Percentiles rank a stretch among this genome's conserved stretches.
Conservation (phyloP, 2,113 vertebrate species). For the Eurypyga helias region DNA sequence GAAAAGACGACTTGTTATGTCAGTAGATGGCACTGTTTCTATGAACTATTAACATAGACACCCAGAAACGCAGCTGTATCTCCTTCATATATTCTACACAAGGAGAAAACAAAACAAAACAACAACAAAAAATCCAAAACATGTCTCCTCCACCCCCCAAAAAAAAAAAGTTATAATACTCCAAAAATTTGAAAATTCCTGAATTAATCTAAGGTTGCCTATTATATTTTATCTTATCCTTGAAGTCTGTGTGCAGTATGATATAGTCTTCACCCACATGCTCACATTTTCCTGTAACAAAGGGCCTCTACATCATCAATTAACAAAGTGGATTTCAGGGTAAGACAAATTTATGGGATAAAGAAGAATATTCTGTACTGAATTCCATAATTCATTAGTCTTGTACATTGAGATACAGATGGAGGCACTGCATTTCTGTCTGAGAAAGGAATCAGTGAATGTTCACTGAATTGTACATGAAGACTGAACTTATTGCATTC, state of each 20-base stretch:
- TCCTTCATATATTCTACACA: neutral
- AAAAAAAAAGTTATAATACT: neutral
- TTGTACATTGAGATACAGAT: neutral
- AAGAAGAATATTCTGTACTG: neutral
- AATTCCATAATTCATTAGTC: neutral
- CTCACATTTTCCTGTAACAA: neutral
- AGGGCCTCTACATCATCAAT: neutral
- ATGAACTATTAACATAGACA: constrained; percentile 9
- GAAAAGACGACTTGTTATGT: neutral
- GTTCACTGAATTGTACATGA: neutral
- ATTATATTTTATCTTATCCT: neutral
- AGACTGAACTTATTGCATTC: neutral
- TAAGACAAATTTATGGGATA: neutral
- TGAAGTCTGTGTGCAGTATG: neutral
- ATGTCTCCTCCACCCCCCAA: accelerated
- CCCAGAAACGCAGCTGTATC: neutral
- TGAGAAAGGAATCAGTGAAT: neutral
- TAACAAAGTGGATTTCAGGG: neutral
- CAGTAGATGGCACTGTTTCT: constrained; percentile 73
- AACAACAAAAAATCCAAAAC: neutral
- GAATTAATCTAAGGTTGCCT: neutral
- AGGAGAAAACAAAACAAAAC: neutral
- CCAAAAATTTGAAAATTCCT: neutral
- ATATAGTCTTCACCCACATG: neutral
- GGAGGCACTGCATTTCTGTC: neutral